A percentile compares a stretch with the other conserved stretches of the same genome.
Conservation (phyloP, 2,797 vertebrate genomes). For the Alca torda region DNA sequence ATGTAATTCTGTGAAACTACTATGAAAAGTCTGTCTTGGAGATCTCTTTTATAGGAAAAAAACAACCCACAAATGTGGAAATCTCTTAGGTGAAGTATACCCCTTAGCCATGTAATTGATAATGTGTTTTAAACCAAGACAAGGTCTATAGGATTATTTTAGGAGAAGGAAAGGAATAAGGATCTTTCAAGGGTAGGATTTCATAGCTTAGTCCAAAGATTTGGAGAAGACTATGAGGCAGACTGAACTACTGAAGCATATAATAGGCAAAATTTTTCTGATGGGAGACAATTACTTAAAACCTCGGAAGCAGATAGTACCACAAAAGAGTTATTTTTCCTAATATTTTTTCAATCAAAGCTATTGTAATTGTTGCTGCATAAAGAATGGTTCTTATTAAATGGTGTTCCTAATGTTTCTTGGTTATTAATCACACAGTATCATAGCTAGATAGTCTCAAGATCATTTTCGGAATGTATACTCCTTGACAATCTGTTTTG, state of each 20-base stretch:
- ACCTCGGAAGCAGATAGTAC: neutral
- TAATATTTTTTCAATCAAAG: conserved; percentile 10
- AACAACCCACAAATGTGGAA: neutral
- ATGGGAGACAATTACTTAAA: neutral
- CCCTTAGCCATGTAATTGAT: neutral
- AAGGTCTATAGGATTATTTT: neutral
- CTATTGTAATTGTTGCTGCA: neutral
- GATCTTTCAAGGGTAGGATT: neutral
- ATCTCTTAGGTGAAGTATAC: neutral
- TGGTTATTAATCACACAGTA: neutral
- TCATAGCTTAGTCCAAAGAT: neutral
- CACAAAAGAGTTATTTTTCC: conserved; percentile 9
- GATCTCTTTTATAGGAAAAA: neutral
- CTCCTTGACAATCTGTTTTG: neutral
- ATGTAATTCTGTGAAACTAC: neutral
- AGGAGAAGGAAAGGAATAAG: neutral
- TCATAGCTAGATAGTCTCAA: neutral
- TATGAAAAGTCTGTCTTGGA: neutral
- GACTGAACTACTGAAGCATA: neutral
- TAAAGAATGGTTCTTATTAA: conserved; percentile 8
- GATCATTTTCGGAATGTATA: neutral
- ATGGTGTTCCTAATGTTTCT: neutral
- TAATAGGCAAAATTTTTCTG: neutral
- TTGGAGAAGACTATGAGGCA: neutral
- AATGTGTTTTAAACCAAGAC: neutral